Evolutionary conservation across 92 coral and sea anemone species (phyloP).

Genomic region (Phymanthus crucifer): DNA sequence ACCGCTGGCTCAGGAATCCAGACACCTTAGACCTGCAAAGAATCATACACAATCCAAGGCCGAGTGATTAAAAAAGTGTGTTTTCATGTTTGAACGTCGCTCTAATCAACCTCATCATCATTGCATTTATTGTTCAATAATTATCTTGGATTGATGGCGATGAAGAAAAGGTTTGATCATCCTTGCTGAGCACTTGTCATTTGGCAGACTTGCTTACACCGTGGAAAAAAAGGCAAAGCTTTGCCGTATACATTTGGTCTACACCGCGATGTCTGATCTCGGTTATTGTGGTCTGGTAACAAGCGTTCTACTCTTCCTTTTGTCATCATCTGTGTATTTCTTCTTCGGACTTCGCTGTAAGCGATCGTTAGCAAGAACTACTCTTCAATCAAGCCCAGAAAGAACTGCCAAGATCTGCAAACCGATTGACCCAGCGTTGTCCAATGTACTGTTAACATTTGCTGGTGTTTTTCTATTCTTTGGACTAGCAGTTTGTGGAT

Average conservation of each 20-base stretch:
- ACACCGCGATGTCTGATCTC: not conserved
- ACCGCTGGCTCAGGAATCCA: no score
- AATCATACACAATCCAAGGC: no score
- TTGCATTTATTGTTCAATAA: not conserved
- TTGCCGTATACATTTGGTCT: no score
- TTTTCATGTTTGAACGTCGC: not conserved
- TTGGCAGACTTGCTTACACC: not conserved
- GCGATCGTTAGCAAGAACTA: not conserved
- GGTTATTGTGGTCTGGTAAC: not conserved
- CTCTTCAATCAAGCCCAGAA: not conserved
- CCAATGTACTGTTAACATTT: not conserved
- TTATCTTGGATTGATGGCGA: not conserved
- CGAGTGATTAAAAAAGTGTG: not conserved
- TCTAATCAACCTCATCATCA: not conserved
- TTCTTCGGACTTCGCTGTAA: not conserved
- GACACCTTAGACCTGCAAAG: no score
- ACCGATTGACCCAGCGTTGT: not conserved
- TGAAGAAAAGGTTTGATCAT: not conserved
- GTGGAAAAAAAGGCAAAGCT: no score
- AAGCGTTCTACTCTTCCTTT: not conserved
- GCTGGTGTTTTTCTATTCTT: not conserved
- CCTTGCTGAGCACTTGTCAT: not conserved
- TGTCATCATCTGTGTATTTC: not conserved
- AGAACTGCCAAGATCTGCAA: not conserved
- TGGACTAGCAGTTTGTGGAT: slow-evolving; percentile 9